Base-by-base conservation (phyloP, 2,113 vertebrate species). In the Thinocorus orbignyianus region DNA sequence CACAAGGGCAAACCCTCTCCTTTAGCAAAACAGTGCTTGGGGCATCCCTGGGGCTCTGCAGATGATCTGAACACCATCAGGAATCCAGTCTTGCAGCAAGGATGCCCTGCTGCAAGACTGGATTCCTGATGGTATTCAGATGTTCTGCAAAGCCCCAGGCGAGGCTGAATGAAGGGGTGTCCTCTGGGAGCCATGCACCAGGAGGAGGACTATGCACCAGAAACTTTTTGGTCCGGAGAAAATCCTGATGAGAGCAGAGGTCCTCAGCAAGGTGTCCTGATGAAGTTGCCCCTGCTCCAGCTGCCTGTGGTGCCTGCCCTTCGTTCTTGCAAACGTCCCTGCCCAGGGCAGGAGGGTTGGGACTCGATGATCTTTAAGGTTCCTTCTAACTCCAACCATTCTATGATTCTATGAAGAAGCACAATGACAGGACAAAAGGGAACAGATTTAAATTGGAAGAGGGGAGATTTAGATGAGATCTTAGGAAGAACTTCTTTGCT, bases 121-220 rank as follows among this genome's bases (percentile, higher is more conserved):
- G 1, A 0, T 6, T 80, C 55, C 57, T 58, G 37, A 2, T 10
- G 52, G 10, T 17, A 9, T 7, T 37, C 54, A 26, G 9, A 4
- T 39, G 24, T 42, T 30, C 23, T 65, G 44, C 25, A 19, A 64
- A n/a, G 26, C 22, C 11, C 19, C 0, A 0, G 51, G n/a, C 3
- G 18, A 55, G 33, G 61, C 41, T 76, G 83, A 15, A 15, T 33
- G 61, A 8, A 0, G 1, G 20, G 41, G 11, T 18, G 12, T 24
- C 46, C 60, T 51, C 2, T 1, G 15, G 23, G 6, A 57, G 22
- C 54, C 41, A 13, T 0, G 0, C 35, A 51, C 33, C 2, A 2
- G 16, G 46, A 70, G 33, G 14, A 57, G 55, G n/a, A 86, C 20
- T 6, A 1, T 1, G 17, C 23, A 52, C n/a, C 70, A 44, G 41